A percentile compares a stretch with the other conserved stretches of the same genome.
phyloP scores from a whole-genome alignment of 2,888 invertebrate genomes.

The Pediacus dermestoides region DNA sequence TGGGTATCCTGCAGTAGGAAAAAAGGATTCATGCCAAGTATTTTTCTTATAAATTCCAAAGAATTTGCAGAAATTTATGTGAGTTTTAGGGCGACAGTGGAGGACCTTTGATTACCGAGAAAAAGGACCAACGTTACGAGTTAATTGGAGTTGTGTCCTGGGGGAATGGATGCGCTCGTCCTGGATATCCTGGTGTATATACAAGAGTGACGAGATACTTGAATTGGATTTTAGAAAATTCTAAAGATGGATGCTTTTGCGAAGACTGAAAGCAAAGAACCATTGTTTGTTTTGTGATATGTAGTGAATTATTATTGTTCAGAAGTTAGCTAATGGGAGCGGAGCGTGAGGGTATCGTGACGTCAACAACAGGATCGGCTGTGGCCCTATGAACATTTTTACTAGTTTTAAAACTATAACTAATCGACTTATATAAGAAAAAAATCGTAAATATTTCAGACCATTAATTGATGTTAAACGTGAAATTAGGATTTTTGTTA shows the following conservation, averaged over 20 bases:
- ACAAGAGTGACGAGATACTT: constrained; percentile 78
- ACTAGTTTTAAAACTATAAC: too few relatives aligned
- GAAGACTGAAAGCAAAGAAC: constrained; percentile 58
- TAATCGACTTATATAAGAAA: too few relatives aligned
- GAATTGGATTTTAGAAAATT: constrained; percentile 75
- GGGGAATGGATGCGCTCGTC: constrained; percentile 85
- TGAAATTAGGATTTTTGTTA: too few relatives aligned
- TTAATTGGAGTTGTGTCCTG: constrained; percentile 85
- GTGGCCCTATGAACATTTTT: too few relatives aligned
- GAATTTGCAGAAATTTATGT: constrained; percentile 5
- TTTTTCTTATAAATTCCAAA: too few relatives aligned
- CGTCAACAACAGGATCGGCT: too few relatives aligned
- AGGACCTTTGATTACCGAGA: constrained; percentile 67
- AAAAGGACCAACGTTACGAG: constrained; percentile 70
- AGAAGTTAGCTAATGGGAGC: too few relatives aligned
- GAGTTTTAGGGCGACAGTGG: constrained; percentile 72
- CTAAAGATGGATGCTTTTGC: constrained; percentile 80
- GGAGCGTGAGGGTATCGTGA: too few relatives aligned
- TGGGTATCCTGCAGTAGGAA: constrained; percentile 67
- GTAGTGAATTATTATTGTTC: too few relatives aligned
- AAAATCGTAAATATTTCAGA: too few relatives aligned
- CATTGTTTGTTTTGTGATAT: too few relatives aligned
- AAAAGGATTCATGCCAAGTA: constrained; percentile 81
- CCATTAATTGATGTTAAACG: too few relatives aligned
- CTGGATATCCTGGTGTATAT: constrained; percentile 83